Evolutionary conservation across 53 echinoderm and acorn worm genomes (phyloP).

Genomic region (Actinopyga echinites): DNA sequence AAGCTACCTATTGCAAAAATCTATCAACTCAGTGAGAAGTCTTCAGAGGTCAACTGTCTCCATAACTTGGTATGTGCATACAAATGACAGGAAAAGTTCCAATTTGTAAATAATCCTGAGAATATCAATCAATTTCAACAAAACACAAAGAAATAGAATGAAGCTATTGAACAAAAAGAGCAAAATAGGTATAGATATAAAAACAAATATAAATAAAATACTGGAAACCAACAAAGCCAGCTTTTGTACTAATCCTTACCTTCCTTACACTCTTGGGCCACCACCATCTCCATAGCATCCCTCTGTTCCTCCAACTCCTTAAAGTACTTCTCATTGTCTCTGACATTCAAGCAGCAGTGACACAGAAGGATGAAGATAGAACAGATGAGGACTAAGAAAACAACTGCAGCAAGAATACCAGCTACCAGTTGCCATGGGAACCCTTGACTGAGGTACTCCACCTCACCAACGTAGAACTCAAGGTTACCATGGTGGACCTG

Average conservation of each 20-base stretch:
- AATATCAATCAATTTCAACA: too few species aligned
- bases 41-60: too few species aligned
- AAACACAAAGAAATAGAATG: too few species aligned
- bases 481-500: conserved; percentile 85
- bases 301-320: conserved; percentile 75
- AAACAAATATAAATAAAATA: too few species aligned
- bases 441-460: conserved; percentile 65
- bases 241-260: conserved; percentile 47
- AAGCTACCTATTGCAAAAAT: too few species aligned
- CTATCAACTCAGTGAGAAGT: too few species aligned
- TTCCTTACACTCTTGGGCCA: conserved; percentile 98
- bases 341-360: conserved; percentile 69
- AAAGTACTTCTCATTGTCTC: conserved; percentile 65
- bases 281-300: conserved; percentile 76
- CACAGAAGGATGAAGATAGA: conserved; percentile 56
- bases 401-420: conserved; percentile 47
- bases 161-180: too few species aligned
- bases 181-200: too few species aligned
- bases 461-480: conserved; percentile 66
- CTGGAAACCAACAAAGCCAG: too few species aligned
- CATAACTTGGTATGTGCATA: too few species aligned
- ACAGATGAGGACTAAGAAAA: conserved; percentile 54
- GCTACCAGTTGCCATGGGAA: conserved; percentile 55
- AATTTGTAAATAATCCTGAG: too few species aligned
- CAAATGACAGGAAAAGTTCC: too few species aligned